Percentiles rank a stretch among this genome's conserved stretches.
phyloP scores from a whole-genome alignment of 1,140 invertebrate genomes.

The Oppia nitens region DNA sequence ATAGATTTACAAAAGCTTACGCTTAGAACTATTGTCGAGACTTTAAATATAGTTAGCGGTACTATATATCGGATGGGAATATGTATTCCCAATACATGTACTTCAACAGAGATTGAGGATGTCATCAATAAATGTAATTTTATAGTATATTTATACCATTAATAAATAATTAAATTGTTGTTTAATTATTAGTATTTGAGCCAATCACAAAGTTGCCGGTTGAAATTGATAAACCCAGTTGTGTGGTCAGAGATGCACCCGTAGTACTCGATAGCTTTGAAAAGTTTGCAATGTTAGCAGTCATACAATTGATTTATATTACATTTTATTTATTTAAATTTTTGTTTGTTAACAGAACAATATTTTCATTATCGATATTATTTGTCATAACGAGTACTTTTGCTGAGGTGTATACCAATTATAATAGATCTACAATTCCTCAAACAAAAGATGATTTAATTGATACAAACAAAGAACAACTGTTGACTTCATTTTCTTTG shows the following conservation, averaged over 20 bases:
- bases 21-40: background rate
- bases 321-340: background rate
- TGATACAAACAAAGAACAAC: background rate
- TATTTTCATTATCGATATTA: background rate
- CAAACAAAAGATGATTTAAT: no score
- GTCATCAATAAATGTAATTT: constrained; percentile 15
- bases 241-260: background rate
- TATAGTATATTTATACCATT: no score
- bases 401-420: background rate
- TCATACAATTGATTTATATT: no score
- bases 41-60: background rate
- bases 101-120: constrained; percentile 13
- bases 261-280: background rate
- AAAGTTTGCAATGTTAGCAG: background rate
- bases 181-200: background rate
- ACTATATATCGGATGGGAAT: constrained; percentile 18
- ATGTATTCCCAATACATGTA: constrained; percentile 19
- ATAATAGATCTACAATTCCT: background rate
- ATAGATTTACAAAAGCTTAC: background rate
- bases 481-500: background rate
- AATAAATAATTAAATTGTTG: background rate
- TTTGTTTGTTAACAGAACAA: background rate
- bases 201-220: background rate
- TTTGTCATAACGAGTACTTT: background rate
- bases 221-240: background rate